Evolutionary conservation across 2,113 vertebrate genomes (phyloP).

Genomic region (Vulpes vulpes): DNA sequence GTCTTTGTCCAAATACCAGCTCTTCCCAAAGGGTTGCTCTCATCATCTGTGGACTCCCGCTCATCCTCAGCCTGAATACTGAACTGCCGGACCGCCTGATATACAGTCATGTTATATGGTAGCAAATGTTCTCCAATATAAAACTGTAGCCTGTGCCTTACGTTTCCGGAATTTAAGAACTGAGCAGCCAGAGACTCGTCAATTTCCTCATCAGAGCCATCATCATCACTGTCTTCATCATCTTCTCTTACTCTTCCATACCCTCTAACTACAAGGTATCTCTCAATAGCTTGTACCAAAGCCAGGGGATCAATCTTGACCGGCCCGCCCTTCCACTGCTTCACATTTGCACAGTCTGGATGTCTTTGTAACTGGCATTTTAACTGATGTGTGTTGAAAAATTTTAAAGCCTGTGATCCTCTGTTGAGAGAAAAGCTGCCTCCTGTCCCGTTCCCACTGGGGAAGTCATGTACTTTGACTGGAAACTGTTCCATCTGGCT

Average conservation of each 20-base stretch:
- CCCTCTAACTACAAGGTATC: too few species aligned
- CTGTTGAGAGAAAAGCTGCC: constrained; percentile 95
- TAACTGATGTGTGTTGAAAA: constrained; percentile 99
- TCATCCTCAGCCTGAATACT: constrained; percentile 98
- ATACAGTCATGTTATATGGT: constrained; percentile 99
- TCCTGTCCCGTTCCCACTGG: constrained; percentile 98
- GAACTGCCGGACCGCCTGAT: constrained; percentile 98
- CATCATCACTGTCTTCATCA: constrained; percentile 98
- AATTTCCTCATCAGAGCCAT: constrained; percentile 99
- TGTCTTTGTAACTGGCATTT: constrained; percentile 99
- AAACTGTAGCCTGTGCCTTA: constrained; percentile 97
- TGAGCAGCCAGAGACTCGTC: constrained; percentile 99
- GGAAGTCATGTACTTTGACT: constrained; percentile 99
- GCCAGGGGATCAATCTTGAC: constrained; percentile 99
- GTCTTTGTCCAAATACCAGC: constrained; percentile 99
- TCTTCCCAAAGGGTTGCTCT: constrained; percentile 97
- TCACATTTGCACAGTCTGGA: constrained; percentile 98
- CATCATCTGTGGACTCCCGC: constrained; percentile 97
- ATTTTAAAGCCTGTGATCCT: constrained; percentile 99
- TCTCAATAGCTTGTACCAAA: constrained; percentile 98
- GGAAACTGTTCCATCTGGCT: constrained; percentile 99
- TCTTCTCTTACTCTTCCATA: constrained; percentile 99
- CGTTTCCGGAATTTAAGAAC: constrained; percentile 99
- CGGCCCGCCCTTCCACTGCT: constrained; percentile 99
- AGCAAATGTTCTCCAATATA: constrained; percentile 98